phyloP scores from a whole-genome alignment of 2,113 vertebrate genomes.

The Rhizomys pruinosus region DNA sequence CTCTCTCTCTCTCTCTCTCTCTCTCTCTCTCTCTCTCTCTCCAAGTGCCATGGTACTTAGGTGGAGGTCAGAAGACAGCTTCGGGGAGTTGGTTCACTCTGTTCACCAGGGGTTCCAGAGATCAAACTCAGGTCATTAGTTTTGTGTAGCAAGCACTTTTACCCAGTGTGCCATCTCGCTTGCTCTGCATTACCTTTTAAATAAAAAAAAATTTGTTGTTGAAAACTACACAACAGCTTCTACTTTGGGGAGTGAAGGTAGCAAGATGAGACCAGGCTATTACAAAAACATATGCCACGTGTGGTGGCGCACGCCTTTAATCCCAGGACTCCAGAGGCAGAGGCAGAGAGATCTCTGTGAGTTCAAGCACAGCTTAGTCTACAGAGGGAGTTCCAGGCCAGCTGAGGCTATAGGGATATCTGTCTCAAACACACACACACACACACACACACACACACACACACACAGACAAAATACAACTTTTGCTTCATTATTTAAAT shows the following conservation, averaged over 20 bases:
- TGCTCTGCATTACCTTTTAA: not conserved
- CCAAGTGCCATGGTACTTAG: not conserved
- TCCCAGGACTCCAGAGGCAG: too few relatives aligned
- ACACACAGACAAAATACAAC: too few relatives aligned
- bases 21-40: too few relatives aligned
- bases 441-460: too few relatives aligned
- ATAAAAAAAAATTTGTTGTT: not conserved
- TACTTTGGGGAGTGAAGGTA: slow-evolving; percentile 32
- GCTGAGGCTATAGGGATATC: too few relatives aligned
- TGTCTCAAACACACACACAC: too few relatives aligned
- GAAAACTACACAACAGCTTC: slow-evolving; percentile 44
- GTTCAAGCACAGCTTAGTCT: too few relatives aligned
- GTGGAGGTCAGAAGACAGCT: not conserved
- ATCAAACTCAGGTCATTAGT: not conserved
- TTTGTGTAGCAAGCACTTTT: not conserved
- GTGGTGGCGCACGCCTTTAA: too few relatives aligned
- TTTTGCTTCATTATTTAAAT: slow-evolving; percentile 50
- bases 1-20: too few relatives aligned
- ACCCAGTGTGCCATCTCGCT: not conserved
- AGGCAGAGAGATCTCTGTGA: too few relatives aligned
- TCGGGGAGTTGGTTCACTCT: not conserved
- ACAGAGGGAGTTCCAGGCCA: too few relatives aligned
- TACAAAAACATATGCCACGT: slow-evolving; percentile 53
- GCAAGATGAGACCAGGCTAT: not conserved
- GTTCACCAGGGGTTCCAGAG: not conserved